Percentiles rank a stretch among this genome's conserved stretches.
Evolutionary conservation across 2,888 invertebrate genomes (phyloP).

Genomic region (Poecilobothrus nobilitatus): DNA sequence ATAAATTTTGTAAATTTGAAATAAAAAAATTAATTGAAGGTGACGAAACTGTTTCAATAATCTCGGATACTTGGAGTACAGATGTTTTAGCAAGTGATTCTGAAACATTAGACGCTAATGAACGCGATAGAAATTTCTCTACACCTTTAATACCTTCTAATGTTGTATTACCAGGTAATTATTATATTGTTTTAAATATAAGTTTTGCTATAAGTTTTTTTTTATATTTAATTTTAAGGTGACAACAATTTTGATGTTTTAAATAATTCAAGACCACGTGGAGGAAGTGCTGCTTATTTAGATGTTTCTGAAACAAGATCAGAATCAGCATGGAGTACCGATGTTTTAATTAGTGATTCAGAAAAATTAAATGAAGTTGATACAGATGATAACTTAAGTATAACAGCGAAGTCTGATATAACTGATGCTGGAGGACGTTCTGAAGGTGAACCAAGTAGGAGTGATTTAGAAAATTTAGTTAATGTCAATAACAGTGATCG

Average conservation of each 20-base stretch:
- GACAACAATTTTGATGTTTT: conserved; percentile 42
- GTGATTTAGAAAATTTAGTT: conserved; percentile 14
- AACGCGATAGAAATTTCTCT: conserved; percentile 49
- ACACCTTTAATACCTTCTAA: conserved; percentile 44
- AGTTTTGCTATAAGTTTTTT: conserved; percentile 18
- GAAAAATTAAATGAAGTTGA: conserved; percentile 76
- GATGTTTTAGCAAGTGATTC: conserved; percentile 96
- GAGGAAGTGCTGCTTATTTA: conserved; percentile 42
- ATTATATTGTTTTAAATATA: not conserved
- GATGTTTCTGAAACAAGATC: conserved; percentile 89
- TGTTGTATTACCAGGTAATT: conserved; percentile 38
- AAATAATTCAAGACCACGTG: conserved; percentile 34
- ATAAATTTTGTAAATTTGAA: conserved; percentile 97
- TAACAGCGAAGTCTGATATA: conserved; percentile 64
- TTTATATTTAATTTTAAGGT: conserved; percentile 43
- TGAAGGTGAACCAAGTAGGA: conserved; percentile 29
- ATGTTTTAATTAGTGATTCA: conserved; percentile 88
- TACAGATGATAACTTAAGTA: conserved; percentile 57
- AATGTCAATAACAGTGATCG: conserved; percentile 11
- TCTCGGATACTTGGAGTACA: conserved; percentile 98
- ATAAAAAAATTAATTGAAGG: conserved; percentile 72
- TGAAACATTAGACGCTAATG: conserved; percentile 78
- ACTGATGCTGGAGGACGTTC: conserved; percentile 56
- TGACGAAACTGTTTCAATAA: conserved; percentile 93
- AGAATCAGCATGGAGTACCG: conserved; percentile 95